Percentiles rank a stretch among this genome's conserved stretches.
Evolutionary conservation across 92 coral and sea anemone genomes (phyloP).

Genomic region (Porites cylindrica): DNA sequence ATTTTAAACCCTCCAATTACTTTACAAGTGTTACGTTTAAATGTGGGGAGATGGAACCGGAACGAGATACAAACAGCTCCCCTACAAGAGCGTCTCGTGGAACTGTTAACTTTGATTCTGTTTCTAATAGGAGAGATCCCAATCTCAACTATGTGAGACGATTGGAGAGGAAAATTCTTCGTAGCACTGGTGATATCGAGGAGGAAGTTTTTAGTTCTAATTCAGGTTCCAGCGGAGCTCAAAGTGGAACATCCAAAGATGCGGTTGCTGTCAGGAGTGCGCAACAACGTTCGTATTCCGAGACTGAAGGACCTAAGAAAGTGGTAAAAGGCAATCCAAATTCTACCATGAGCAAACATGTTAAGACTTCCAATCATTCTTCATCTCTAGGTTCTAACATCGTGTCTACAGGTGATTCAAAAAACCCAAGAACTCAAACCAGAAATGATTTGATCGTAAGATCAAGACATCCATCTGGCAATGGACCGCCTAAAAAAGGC

Average conservation of each 20-base stretch:
- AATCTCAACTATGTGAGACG: slow-evolving; percentile 15
- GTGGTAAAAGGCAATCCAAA: background rate
- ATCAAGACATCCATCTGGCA: slow-evolving; percentile 29
- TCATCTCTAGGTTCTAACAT: background rate
- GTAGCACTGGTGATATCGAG: slow-evolving; percentile 30
- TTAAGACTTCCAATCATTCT: background rate
- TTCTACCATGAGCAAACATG: background rate
- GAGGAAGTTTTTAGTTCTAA: background rate
- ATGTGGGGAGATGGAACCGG: slow-evolving; percentile 78
- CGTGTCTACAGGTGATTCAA: background rate
- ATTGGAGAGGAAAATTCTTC: slow-evolving; percentile 46
- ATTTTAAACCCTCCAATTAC: slow-evolving; percentile 61
- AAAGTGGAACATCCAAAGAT: slow-evolving; percentile 4
- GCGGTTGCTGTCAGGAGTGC: background rate
- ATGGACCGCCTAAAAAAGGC: background rate
- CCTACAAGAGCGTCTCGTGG: background rate
- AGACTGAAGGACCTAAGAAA: background rate
- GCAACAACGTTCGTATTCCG: background rate
- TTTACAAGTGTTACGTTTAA: slow-evolving; percentile 55
- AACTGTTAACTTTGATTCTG: background rate
- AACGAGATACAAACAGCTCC: slow-evolving; percentile 62
- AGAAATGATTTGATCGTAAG: slow-evolving; percentile 3
- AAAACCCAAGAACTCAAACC: background rate
- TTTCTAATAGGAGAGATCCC: slow-evolving; percentile 3
- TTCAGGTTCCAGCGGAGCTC: background rate